phyloP scores from a whole-genome alignment of 2,113 vertebrate genomes.

The Ellobius talpinus region DNA sequence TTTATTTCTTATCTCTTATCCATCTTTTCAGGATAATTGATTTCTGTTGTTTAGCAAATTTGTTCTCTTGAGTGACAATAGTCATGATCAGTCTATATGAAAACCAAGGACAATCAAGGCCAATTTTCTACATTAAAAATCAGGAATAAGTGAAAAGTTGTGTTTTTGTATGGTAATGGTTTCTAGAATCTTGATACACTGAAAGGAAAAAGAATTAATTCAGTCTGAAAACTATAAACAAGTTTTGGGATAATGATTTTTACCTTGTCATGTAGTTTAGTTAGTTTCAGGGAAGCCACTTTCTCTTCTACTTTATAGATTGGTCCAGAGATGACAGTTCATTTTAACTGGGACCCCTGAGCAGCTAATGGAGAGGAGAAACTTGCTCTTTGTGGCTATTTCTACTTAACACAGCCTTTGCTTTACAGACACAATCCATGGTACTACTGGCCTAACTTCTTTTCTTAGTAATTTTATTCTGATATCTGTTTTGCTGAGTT shows the following conservation, averaged over 20 bases:
- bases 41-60: slow-evolving; percentile 35
- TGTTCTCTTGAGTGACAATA: slow-evolving; percentile 22
- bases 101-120: slow-evolving; percentile 42
- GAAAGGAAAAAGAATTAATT: neutral
- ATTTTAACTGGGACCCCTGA: slow-evolving; percentile 18
- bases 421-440: neutral
- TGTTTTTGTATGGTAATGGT: neutral
- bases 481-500: slow-evolving; percentile 40
- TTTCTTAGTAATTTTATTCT: slow-evolving; percentile 42
- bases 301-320: slow-evolving; percentile 60
- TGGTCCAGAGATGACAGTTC: slow-evolving; percentile 39
- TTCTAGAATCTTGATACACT: slow-evolving; percentile 2
- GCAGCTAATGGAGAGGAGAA: neutral
- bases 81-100: neutral
- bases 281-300: neutral
- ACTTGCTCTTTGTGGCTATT: neutral
- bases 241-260: neutral
- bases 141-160: neutral
- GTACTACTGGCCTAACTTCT: neutral
- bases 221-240: neutral
- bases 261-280: slow-evolving; percentile 7
- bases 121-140: slow-evolving; percentile 40
- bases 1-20: neutral
- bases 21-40: slow-evolving; percentile 16
- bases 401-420: neutral